Conservation (phyloP, 2,113 vertebrate genomes). For the Cephalopholis sonnerati region DNA sequence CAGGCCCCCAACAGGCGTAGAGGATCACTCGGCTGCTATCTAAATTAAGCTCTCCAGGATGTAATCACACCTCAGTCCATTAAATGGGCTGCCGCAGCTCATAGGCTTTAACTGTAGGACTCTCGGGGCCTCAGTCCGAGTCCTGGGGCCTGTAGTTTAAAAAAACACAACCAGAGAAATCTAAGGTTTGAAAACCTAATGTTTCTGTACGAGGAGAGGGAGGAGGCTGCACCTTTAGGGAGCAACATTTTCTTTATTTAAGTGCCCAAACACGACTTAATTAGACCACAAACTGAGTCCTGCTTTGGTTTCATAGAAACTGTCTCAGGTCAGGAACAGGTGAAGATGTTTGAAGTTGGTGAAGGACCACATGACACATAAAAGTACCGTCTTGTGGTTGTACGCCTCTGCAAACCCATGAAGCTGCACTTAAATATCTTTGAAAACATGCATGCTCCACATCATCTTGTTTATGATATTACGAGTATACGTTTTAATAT, state of each 20-base stretch:
- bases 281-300: background rate
- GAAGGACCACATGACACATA: too few species aligned
- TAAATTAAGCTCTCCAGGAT: slow-evolving; percentile 70
- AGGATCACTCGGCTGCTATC: slow-evolving; percentile 64
- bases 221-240: background rate
- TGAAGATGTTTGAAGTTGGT: background rate
- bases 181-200: background rate
- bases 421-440: too few species aligned
- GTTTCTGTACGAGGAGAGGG: background rate
- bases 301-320: background rate
- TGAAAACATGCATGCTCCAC: too few species aligned
- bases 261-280: background rate
- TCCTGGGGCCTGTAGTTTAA: slow-evolving; percentile 2
- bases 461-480: too few species aligned
- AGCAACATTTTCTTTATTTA: background rate
- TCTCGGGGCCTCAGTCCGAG: background rate
- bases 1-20: slow-evolving; percentile 46
- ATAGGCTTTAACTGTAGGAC: slow-evolving; percentile 28
- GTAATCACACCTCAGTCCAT: slow-evolving; percentile 71
- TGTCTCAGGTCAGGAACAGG: background rate
- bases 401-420: too few species aligned
- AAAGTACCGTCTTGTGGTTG: too few species aligned
- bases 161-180: background rate
- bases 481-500: too few species aligned
- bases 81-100: slow-evolving; percentile 48